Conservation (phyloP, 2,113 vertebrate species). For the Myrmecobius fasciatus region DNA sequence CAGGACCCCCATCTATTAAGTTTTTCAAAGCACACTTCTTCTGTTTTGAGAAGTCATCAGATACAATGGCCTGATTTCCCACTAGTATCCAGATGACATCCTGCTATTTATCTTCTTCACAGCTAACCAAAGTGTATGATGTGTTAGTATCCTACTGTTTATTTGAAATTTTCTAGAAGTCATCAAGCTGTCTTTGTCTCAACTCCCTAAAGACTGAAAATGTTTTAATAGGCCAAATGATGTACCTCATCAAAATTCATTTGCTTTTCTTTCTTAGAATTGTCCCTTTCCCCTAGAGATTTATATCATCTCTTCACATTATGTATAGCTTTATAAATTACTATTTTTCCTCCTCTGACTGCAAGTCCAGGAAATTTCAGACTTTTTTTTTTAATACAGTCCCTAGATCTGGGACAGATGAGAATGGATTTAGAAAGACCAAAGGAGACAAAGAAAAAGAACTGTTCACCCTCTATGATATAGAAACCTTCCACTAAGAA, state of each 20-base stretch:
- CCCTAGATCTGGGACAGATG: not conserved
- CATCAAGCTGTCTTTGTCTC: constrained; percentile 15
- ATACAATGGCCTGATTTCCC: constrained; percentile 37
- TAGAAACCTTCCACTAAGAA: constrained; percentile 12
- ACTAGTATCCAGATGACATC: constrained; percentile 47
- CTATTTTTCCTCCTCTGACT: not conserved
- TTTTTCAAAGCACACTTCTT: not conserved
- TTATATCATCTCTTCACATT: not conserved
- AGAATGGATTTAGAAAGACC: not conserved
- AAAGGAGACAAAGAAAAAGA: not conserved
- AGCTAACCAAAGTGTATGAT: constrained; percentile 16
- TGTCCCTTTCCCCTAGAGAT: not conserved
- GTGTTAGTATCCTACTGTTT: constrained; percentile 46
- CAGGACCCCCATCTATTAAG: constrained; percentile 36
- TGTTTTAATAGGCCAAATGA: not conserved
- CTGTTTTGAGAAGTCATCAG: constrained; percentile 29
- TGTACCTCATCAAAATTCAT: constrained; percentile 7
- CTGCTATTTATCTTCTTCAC: constrained; percentile 61
- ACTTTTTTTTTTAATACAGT: not conserved
- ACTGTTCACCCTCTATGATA: not conserved
- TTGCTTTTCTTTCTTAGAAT: not conserved
- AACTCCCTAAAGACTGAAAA: constrained; percentile 30
- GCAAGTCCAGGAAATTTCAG: not conserved
- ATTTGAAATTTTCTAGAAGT: constrained; percentile 27
- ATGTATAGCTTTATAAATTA: not conserved